Conservation (phyloP, 2,797 vertebrate genomes). For the Gallinago solitaria region DNA sequence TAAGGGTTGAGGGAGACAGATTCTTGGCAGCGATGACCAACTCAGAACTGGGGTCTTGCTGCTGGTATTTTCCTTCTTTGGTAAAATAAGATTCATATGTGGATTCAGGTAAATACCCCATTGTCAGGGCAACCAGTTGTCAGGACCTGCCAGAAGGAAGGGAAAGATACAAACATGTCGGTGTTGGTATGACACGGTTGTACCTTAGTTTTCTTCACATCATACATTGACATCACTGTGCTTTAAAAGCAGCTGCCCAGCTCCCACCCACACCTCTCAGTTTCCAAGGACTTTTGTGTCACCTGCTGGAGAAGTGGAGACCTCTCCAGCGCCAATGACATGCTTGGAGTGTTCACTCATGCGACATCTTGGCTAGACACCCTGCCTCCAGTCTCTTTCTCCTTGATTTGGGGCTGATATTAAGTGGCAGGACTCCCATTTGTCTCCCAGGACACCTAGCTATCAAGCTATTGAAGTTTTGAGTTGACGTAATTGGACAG, state of each 20-base stretch:
- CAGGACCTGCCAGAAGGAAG: not conserved
- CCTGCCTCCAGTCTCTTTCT: not conserved
- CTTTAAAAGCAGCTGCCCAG: not conserved
- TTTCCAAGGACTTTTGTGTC: not conserved
- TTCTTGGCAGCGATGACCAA: not conserved
- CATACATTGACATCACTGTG: not conserved
- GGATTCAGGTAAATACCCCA: not conserved
- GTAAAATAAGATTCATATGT: not conserved
- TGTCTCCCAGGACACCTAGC: not conserved
- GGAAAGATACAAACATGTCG: not conserved
- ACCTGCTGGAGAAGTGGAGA: not conserved
- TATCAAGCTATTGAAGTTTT: not conserved
- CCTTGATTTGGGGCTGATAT: not conserved
- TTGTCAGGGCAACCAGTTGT: not conserved
- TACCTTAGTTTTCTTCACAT: not conserved
- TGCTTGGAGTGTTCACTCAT: not conserved
- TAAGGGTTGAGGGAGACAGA: not conserved
- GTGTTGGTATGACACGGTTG: not conserved
- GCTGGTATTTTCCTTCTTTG: not conserved
- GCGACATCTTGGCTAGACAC: not conserved
- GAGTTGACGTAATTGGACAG: not conserved
- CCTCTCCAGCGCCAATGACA: not conserved
- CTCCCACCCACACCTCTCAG: not conserved
- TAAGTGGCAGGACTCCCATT: not conserved
- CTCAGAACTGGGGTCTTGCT: not conserved